phyloP scores from a whole-genome alignment of 2,113 vertebrate species.

The Aspidoscelis tigris region DNA sequence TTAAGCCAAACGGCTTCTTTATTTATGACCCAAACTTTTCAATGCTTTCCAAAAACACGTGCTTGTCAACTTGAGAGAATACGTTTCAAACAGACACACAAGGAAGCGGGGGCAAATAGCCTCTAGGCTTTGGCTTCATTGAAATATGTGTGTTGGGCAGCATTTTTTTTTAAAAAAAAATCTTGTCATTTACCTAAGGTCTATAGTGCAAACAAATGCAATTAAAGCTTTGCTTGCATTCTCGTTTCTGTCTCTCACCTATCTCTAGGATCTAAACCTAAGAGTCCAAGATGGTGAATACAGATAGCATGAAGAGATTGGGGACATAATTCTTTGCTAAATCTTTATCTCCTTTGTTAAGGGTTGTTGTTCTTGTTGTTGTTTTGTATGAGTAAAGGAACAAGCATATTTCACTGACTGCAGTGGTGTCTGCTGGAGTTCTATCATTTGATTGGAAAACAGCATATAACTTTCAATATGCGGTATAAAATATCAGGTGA shows the following conservation, averaged over 20 bases:
- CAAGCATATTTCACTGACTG: slow-evolving; percentile 37
- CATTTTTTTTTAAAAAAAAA: slow-evolving; percentile 39
- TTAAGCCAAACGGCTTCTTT: slow-evolving; percentile 84
- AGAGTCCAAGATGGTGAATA: background rate
- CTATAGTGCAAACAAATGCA: slow-evolving; percentile 71
- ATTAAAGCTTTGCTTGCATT: slow-evolving; percentile 57
- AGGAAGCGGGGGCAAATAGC: slow-evolving; percentile 63
- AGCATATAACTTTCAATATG: background rate
- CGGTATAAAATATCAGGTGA: background rate
- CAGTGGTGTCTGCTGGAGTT: slow-evolving; percentile 18
- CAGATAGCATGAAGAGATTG: slow-evolving; percentile 18
- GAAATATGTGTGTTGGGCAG: slow-evolving; percentile 74
- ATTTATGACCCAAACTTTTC: slow-evolving; percentile 85
- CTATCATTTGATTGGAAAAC: background rate
- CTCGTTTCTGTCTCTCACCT: background rate
- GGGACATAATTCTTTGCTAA: slow-evolving; percentile 41
- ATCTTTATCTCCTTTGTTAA: slow-evolving; percentile 29
- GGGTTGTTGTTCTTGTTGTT: no score
- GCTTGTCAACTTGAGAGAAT: slow-evolving; percentile 82
- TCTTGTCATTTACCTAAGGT: slow-evolving; percentile 74
- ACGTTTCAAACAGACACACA: slow-evolving; percentile 78
- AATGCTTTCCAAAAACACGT: slow-evolving; percentile 84
- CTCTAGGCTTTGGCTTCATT: slow-evolving; percentile 69
- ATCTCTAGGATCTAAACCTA: slow-evolving; percentile 32
- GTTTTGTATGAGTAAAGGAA: background rate